Base-by-base conservation (phyloP, 2,888 invertebrate species). In the Synergus itoensis region DNA sequence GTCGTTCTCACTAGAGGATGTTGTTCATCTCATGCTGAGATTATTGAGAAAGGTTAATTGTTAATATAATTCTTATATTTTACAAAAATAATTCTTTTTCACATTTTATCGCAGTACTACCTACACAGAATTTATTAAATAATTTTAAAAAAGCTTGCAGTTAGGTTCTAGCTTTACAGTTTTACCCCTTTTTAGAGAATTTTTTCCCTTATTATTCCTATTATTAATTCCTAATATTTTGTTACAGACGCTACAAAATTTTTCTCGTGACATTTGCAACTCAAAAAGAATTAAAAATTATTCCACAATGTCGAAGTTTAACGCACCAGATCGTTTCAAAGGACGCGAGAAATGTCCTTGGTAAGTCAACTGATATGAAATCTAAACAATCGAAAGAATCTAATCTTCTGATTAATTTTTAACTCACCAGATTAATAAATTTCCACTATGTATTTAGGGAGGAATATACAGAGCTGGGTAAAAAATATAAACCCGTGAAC, bases 401-500 rank as follows among this genome's bases (percentile, higher is more conserved):
- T 36, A 14, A 40, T 65, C 28, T 78, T 80, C 80, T 75, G 36
- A 36, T 48, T 78, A 73, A 1, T 21, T 36, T 43, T 64, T 16
- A 67, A 62, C 53, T 65, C 36, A 45, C 48, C 9, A 65, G 67
- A 45, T 16, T 48, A 14, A 76, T 82, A 4, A n/a, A 43, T 78
- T 78, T 73, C 79, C 79, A 69, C 82, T 81, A 7, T 36, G 5
- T 36, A 7, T 83, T 40, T 87, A 98, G 98, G 99, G 97, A 98
- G 76, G 98, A 99, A 92, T 98, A 98, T 90, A 97, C 96, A 80
- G 95, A 96, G 83, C 91, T 99, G 77, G 97, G 97, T 1, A 91
- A 95, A 67, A 95, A 98, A 84, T 94, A 97, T 90, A 97, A 98
- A 87, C 98, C 99, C 0, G 92, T 98, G 53, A 99, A 99, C 92